Conservation (phyloP, 2,888 invertebrate species). For the Conus canariensis region DNA sequence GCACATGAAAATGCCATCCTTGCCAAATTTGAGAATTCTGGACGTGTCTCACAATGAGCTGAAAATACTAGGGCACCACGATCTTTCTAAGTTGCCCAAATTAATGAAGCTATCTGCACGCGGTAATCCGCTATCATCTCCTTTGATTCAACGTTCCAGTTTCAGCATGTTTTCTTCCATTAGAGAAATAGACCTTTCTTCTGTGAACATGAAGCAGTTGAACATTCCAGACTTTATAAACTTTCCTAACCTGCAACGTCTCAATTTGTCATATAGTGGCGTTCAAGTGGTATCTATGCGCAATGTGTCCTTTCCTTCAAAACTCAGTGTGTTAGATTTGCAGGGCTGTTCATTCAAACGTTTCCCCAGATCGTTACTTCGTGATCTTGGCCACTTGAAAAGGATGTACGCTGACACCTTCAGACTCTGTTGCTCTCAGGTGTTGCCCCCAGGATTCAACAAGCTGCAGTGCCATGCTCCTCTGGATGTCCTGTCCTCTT, state of each 20-base stretch:
- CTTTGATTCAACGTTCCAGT: background rate
- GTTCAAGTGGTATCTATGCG: background rate
- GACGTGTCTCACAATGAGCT: background rate
- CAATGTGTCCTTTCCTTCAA: background rate
- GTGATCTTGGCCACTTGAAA: background rate
- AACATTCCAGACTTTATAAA: background rate
- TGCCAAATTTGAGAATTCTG: slow-evolving; percentile 4
- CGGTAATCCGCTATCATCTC: background rate
- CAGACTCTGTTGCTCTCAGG: background rate
- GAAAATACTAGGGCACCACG: background rate
- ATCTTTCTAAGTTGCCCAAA: background rate
- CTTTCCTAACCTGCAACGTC: slow-evolving; percentile 12
- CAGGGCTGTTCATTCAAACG: background rate
- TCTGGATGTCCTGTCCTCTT: background rate
- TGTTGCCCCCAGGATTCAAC: background rate
- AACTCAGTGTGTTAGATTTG: background rate
- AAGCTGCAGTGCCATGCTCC: background rate
- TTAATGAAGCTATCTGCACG: background rate
- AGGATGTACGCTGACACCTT: background rate
- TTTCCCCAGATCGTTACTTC: background rate
- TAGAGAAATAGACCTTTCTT: slow-evolving; percentile 1
- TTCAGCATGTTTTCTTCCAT: background rate
- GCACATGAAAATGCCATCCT: background rate
- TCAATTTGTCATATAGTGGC: background rate
- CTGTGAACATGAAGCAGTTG: background rate